A percentile compares a stretch with the other conserved stretches of the same genome.
These are phyloP conservation scores for Arctia plantaginis DNA, from an alignment of 2,888 invertebrate genomes.

Conservation along the genomic window DNA sequence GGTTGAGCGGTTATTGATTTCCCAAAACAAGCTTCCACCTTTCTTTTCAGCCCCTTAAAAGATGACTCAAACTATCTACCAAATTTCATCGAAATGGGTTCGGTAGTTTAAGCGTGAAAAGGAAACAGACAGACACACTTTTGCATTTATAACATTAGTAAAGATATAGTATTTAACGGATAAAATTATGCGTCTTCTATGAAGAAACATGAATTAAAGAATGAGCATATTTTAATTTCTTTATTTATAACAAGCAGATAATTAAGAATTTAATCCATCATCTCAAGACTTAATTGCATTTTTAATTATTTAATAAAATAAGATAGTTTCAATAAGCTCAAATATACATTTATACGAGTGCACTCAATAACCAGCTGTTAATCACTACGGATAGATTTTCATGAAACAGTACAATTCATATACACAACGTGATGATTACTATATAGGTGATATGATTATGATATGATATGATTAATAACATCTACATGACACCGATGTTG, in stretches of 20 bases:
- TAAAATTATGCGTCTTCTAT: no score
- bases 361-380: background rate
- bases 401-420: background rate
- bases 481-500: conserved; percentile 10
- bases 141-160: no score
- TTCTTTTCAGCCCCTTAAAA: no score
- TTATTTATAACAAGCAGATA: background rate
- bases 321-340: background rate
- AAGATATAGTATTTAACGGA: no score
- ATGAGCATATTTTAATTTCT: background rate
- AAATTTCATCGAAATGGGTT: no score
- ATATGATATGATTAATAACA: conserved; percentile 6
- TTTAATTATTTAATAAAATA: background rate
- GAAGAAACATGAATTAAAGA: background rate
- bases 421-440: conserved; percentile 4
- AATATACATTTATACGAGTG: background rate
- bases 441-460: background rate
- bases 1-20: no score
- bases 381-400: background rate
- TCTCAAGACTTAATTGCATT: background rate
- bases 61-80: no score
- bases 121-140: no score
- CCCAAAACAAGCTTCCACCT: no score
- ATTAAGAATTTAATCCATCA: background rate
- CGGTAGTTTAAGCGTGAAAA: no score